Evolutionary conservation across 2,797 vertebrate species (phyloP).

Genomic region (Sebastes ruberrimus): DNA sequence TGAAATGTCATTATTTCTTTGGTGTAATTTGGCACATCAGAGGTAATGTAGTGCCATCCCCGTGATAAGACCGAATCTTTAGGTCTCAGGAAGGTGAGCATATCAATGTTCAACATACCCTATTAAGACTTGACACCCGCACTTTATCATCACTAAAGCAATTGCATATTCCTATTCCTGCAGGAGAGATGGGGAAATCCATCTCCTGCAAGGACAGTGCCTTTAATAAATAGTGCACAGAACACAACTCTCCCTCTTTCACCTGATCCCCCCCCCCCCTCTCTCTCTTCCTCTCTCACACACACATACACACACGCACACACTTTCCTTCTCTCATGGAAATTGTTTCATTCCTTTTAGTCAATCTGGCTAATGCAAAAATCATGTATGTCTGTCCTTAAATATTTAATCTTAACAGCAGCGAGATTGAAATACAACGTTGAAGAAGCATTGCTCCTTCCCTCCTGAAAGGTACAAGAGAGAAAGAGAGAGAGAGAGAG

Average conservation of each 20-base stretch:
- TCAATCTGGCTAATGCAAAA: constrained; percentile 86
- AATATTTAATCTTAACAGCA: constrained; percentile 84
- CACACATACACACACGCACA: constrained; percentile 9
- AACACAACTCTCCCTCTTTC: constrained; percentile 67
- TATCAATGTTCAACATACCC: constrained; percentile 77
- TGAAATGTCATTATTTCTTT: constrained; percentile 34
- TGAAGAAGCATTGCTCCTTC: constrained; percentile 70
- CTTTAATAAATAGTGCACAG: constrained; percentile 77
- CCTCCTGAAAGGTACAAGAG: constrained; percentile 72
- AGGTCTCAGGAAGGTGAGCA: constrained; percentile 70
- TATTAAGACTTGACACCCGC: constrained; percentile 79
- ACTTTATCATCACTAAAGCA: constrained; percentile 82
- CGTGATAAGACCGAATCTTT: constrained; percentile 58
- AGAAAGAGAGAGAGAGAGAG: constrained; percentile 26
- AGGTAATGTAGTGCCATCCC: constrained; percentile 52
- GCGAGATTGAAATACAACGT: constrained; percentile 79
- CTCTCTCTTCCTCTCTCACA: neutral
- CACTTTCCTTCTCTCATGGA: constrained; percentile 55
- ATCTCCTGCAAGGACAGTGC: constrained; percentile 73
- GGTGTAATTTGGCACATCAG: constrained; percentile 56
- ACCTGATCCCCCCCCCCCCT: constrained; percentile 43
- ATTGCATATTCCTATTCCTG: constrained; percentile 78
- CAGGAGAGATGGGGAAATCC: constrained; percentile 72
- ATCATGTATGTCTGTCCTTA: constrained; percentile 82
- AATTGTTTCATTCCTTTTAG: constrained; percentile 82